phyloP scores from a whole-genome alignment of 2,113 vertebrate genomes.

The Pontoporia blainvillei region DNA sequence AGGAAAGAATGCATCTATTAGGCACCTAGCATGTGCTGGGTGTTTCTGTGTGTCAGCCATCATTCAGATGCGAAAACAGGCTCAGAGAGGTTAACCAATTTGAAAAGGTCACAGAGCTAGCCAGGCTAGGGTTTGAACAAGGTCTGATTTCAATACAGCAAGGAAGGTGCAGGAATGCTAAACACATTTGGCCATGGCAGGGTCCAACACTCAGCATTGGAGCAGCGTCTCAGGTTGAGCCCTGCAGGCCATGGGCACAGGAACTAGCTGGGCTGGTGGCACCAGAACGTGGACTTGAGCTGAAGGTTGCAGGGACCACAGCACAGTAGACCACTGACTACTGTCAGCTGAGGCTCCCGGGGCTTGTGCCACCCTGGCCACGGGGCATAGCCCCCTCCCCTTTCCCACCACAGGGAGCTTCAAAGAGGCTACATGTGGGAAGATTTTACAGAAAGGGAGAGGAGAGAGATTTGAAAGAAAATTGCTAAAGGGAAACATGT shows the following conservation, averaged over 20 bases:
- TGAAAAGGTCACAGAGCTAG: neutral
- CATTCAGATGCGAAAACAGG: neutral
- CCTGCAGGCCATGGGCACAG: neutral
- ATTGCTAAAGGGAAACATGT: constrained; percentile 50
- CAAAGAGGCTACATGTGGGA: neutral
- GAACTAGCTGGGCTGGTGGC: neutral
- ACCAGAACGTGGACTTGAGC: neutral
- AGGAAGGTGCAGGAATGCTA: neutral
- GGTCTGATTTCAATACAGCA: neutral
- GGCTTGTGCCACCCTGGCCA: neutral
- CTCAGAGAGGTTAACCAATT: neutral
- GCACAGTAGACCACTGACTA: neutral
- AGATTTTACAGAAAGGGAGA: constrained; percentile 25
- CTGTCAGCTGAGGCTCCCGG: neutral
- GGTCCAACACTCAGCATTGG: neutral
- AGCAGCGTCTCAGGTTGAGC: neutral
- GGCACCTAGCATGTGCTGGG: neutral
- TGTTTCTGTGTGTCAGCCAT: neutral
- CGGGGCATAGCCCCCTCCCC: neutral
- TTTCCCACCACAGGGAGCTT: neutral
- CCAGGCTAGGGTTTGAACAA: neutral
- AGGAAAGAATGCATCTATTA: neutral
- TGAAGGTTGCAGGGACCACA: neutral
- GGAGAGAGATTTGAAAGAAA: neutral
- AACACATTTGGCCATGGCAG: neutral